These are phyloP conservation scores for Cantharis nigra DNA, from an alignment of 2,888 invertebrate genomes.

Conservation along the genomic window DNA sequence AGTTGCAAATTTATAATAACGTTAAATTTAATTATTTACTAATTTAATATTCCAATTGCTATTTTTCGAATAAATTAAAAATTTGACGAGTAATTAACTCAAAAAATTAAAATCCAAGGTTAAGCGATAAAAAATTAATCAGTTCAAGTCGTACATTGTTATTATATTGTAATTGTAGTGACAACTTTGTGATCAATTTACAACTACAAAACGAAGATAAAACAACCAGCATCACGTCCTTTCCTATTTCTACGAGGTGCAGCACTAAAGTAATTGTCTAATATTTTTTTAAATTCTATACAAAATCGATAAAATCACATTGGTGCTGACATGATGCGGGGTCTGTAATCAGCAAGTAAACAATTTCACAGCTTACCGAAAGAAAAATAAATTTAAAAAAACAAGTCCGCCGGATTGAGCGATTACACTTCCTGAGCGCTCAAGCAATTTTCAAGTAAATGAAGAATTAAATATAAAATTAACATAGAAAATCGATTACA, in stretches of 20 bases:
- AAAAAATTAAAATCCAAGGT: neutral
- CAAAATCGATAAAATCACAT: too few relatives aligned
- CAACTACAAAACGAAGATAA: neutral
- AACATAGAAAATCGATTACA: neutral
- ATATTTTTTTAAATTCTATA: neutral
- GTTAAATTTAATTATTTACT: neutral
- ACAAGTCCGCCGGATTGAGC: neutral
- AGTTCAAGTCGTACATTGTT: neutral
- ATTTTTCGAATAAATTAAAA: neutral
- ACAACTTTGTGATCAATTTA: neutral
- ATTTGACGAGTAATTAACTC: neutral
- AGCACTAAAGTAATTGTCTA: neutral
- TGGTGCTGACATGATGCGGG: neutral
- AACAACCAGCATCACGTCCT: neutral
- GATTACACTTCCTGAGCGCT: neutral
- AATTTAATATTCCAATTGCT: neutral
- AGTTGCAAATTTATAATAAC: neutral
- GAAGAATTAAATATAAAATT: neutral
- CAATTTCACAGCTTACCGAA: neutral
- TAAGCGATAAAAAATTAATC: neutral
- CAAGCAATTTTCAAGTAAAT: neutral
- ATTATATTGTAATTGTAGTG: neutral
- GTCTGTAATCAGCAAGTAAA: neutral
- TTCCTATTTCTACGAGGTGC: neutral
- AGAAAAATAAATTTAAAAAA: neutral